A percentile compares a stretch with the other conserved stretches of the same genome.
phyloP scores from a whole-genome alignment of 1,140 invertebrate genomes.

The Diachasmimorpha longicaudata region DNA sequence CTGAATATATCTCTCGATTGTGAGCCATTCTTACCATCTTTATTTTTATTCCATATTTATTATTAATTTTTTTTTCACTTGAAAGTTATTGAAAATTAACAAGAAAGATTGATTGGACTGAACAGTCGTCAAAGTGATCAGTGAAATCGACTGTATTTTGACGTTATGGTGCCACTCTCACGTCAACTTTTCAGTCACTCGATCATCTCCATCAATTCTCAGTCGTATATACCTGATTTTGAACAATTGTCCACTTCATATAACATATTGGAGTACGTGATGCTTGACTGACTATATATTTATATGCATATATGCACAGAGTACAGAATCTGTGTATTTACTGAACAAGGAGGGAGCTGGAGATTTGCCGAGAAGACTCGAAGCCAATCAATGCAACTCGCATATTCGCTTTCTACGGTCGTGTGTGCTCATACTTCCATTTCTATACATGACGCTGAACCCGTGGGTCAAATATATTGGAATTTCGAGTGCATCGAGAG shows the following conservation, averaged over 20 bases:
- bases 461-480: conserved; percentile 17
- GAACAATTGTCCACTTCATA: conserved; percentile 1
- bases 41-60: too few relatives aligned
- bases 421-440: conserved; percentile 14
- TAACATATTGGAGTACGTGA: not conserved
- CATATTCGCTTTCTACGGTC: conserved; percentile 19
- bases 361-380: conserved; percentile 22
- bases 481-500: conserved; percentile 21
- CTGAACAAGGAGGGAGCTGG: conserved; percentile 9
- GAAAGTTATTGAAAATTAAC: too few relatives aligned
- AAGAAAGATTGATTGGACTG: too few relatives aligned
- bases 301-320: conserved; percentile 14
- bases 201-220: not conserved
- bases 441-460: not conserved
- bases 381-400: conserved; percentile 29
- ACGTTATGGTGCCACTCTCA: too few relatives aligned
- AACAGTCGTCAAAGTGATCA: too few relatives aligned
- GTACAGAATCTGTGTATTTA: conserved; percentile 21
- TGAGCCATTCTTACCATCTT: too few relatives aligned
- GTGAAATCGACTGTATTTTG: too few relatives aligned
- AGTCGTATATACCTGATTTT: not conserved
- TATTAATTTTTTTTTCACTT: too few relatives aligned
- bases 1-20: too few relatives aligned
- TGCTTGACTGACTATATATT: conserved; percentile 8
- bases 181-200: too few relatives aligned